Conservation (phyloP, 2,113 vertebrate genomes). For the Campylomormyrus tamandua region DNA sequence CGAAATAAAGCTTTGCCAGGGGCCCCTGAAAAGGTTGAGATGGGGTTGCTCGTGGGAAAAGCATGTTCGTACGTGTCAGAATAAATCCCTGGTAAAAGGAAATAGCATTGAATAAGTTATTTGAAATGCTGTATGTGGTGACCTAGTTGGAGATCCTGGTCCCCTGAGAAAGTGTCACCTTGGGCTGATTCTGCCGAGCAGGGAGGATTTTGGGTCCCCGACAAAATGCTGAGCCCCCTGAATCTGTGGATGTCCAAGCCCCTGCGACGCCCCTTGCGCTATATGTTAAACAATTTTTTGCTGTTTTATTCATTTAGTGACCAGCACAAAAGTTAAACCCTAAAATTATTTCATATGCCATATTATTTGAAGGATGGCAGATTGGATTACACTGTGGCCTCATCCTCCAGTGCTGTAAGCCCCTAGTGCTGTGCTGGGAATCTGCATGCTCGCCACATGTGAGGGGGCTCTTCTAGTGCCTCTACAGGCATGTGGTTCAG, state of each 20-base stretch:
- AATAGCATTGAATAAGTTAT: neutral
- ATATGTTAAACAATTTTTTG: neutral
- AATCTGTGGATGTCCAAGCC: neutral
- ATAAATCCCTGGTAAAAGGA: neutral
- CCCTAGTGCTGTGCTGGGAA: neutral
- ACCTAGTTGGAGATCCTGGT: neutral
- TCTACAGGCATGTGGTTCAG: neutral
- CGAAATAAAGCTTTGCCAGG: neutral
- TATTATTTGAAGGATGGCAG: neutral
- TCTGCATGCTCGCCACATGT: neutral
- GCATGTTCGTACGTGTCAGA: neutral
- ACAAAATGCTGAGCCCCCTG: neutral
- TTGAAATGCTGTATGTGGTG: neutral
- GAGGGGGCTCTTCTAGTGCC: neutral
- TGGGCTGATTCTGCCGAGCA: neutral
- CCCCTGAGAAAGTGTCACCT: neutral
- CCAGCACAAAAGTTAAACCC: neutral
- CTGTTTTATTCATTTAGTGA: neutral
- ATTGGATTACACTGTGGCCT: neutral
- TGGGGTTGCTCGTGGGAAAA: neutral
- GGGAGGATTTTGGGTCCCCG: neutral
- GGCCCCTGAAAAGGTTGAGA: neutral
- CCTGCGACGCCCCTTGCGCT: neutral
- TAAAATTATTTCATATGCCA: neutral
- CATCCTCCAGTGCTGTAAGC: neutral